Base-by-base conservation (phyloP, 2,888 invertebrate species). In the Thumatha senex region DNA sequence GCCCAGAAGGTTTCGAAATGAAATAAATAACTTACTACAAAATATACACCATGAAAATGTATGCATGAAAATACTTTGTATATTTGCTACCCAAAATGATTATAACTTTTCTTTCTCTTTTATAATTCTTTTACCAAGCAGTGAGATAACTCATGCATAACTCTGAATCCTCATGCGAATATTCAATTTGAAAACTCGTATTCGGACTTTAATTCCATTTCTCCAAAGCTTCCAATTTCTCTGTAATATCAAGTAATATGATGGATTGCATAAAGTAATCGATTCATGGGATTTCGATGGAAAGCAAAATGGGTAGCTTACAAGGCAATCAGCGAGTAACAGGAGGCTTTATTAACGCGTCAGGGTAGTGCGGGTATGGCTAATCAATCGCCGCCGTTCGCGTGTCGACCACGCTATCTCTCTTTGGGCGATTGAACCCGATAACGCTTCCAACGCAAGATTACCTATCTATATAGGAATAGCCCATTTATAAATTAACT, bases 361-460 rank as follows among this genome's bases (percentile, higher is more conserved):
- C 87, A 86, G 84, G 81, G 79, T 76, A 81, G 79, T 86, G 83
- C 84, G 86, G 89, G 86, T 77, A 72, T 68, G 76, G 75, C 87
- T 89, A 90, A 91, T 91, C 91, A 91, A 90, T 91, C 91, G 89
- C 71, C 74, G n/a, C 18, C 18, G 88, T 79, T 90, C 82, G 91
- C 89, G 89, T 90, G 91, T 84, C 84, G 81, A 86, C 86, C 87
- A 69, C 82, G 79, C 89, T 90, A 90, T 91, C 89, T 89, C 87
- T 91, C 90, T 90, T 84, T 81, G 80, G 80, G 80, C 84, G 87
- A 89, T 89, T 86, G 86, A 74, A 82, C 75, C 82, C 80, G 90
- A 89, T 89, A 89, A 83, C 85, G 76, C 71, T 51, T 67, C 78
- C 77, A 76, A 87, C 84, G 84, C 82, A 86, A 88, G 86, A 88